phyloP scores from a whole-genome alignment of 2,113 vertebrate genomes.

The Zosterops hypoxanthus region DNA sequence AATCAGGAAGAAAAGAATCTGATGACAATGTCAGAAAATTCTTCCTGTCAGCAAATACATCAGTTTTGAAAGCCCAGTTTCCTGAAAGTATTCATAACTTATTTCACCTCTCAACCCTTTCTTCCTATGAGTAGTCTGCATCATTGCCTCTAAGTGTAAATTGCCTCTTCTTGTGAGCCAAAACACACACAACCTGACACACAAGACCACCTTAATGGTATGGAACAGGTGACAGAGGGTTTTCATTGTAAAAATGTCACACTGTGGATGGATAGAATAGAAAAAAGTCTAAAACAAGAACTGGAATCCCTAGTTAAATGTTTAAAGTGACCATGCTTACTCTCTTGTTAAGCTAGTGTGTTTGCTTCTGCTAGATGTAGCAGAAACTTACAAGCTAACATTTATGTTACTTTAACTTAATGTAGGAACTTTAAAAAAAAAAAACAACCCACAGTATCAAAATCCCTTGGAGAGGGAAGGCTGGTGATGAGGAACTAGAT shows the following conservation, averaged over 20 bases:
- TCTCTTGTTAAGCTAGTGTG: slow-evolving; percentile 13
- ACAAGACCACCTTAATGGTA: background rate
- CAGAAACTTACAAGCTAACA: slow-evolving; percentile 25
- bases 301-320: slow-evolving; percentile 9
- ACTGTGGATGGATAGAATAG: background rate
- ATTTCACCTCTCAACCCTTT: background rate
- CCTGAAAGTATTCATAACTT: background rate
- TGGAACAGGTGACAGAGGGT: background rate
- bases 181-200: background rate
- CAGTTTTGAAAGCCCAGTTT: background rate
- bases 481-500: background rate
- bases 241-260: background rate
- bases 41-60: background rate
- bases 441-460: accelerated
- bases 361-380: slow-evolving; percentile 55
- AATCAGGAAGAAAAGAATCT: background rate
- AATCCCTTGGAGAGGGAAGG: background rate
- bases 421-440: background rate
- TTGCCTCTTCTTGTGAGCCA: background rate
- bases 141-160: background rate
- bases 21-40: background rate
- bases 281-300: slow-evolving; percentile 17
- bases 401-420: slow-evolving; percentile 11
- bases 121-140: background rate
- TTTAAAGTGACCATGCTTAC: slow-evolving; percentile 24